Evolutionary conservation across 2,888 invertebrate genomes (phyloP), one percentile per base, ranked within the genome.

Genomic region (Parnassius mnemosyne): DNA sequence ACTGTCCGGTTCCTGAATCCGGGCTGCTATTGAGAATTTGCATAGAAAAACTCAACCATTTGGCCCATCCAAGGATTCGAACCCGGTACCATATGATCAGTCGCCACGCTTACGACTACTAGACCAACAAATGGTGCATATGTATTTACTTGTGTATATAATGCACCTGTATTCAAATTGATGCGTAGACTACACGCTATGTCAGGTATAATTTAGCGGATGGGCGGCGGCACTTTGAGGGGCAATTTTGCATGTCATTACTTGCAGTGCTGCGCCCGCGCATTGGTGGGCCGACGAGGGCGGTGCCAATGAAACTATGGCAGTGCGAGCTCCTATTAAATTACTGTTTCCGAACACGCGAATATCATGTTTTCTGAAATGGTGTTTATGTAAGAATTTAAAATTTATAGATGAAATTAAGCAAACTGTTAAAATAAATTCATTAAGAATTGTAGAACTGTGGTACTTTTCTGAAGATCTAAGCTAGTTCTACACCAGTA

Each of bases 201-300:
- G 34, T 34, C 34, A 68, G 61, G 65, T 64, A 63, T 67, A 74
- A 74, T 74, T 73, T 73, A 60, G 63, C 65, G 61, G 50, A 41
- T 58, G 58, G 62, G 69, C 65, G 61, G 56, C 57, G 57, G 25
- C 49, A 65, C 59, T 66, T 56, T 55, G 69, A 65, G 69, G 71
- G 61, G 66, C 70, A 75, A 74, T 72, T 75, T 74, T 66, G 72
- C 71, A 67, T 72, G 68, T 70, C 65, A 70, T 72, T 73, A 71
- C 49, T 49, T 66, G 55, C 59, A 20, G 53, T 43, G 50, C n/a
- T 68, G 70, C 68, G 73, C 68, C 56, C 68, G 75, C 74, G 73
- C 74, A 75, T 75, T 75, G 75, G 75, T 57, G 65, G 69, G 62
- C 50, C 63, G 61, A 20, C 61, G 60, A 69, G 66, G 75, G 75